Conservation (phyloP, 2,113 vertebrate genomes). For the Lagopus muta region DNA sequence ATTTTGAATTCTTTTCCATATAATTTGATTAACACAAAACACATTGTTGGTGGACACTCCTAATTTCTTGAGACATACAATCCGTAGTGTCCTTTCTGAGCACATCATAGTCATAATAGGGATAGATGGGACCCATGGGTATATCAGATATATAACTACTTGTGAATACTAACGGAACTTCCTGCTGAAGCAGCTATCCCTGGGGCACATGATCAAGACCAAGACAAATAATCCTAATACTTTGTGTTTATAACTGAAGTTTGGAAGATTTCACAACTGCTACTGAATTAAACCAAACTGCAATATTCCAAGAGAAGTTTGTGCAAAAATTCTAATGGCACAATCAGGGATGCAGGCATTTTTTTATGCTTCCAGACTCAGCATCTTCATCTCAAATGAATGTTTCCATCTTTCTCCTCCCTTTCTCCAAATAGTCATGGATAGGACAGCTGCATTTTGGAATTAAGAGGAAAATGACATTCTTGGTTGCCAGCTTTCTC, state of each 20-base stretch:
- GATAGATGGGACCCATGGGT: neutral
- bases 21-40: neutral
- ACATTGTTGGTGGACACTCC: neutral
- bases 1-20: neutral
- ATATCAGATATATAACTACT: neutral
- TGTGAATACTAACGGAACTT: neutral
- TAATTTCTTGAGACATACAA: neutral
- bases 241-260: neutral
- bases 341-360: neutral
- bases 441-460: neutral
- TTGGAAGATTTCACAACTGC: neutral
- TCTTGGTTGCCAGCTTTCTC: neutral
- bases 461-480: neutral
- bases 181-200: neutral
- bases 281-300: neutral
- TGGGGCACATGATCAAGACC: neutral
- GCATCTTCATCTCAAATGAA: neutral
- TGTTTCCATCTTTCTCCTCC: neutral
- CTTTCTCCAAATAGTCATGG: neutral
- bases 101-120: neutral
- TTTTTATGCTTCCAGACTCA: neutral
- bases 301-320: neutral
- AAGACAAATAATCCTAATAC: neutral
- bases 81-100: neutral
- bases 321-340: neutral